Conservation (phyloP, 2,797 vertebrate species). For the Acropternis orthonyx region DNA sequence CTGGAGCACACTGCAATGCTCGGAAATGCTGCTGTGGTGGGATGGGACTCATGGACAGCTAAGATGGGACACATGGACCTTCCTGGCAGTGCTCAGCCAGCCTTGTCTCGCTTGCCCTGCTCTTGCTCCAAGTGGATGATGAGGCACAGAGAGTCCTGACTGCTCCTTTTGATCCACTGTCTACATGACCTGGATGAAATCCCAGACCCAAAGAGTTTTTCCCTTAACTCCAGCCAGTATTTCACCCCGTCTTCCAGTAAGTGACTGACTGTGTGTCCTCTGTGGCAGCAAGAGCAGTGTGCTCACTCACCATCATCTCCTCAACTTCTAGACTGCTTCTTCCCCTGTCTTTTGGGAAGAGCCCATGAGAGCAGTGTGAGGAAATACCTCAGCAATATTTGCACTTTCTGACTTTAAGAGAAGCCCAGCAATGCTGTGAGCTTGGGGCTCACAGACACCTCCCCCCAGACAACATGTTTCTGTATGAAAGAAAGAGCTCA, state of each 20-base stretch:
- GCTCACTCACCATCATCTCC: not conserved
- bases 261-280: not conserved
- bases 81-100: not conserved
- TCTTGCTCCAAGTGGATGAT: slow-evolving; percentile 19
- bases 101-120: not conserved
- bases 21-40: not conserved
- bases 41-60: not conserved
- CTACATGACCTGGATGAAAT: slow-evolving; percentile 37
- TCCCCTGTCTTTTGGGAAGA: not conserved
- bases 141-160: not conserved
- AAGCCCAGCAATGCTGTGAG: not conserved
- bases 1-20: not conserved
- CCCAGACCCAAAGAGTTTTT: slow-evolving; percentile 6
- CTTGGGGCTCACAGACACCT: not conserved
- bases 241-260: slow-evolving; percentile 43
- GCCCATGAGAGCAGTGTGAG: not conserved
- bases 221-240: slow-evolving; percentile 7
- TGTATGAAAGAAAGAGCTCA: not conserved
- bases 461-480: not conserved
- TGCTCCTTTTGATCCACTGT: not conserved
- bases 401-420: not conserved
- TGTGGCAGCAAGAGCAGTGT: not conserved
- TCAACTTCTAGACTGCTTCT: not conserved
- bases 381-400: slow-evolving; percentile 15
- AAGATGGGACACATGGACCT: not conserved